A percentile compares a stretch with the other conserved stretches of the same genome.
Evolutionary conservation across 1,140 invertebrate genomes (phyloP).

Genomic region (Drosophila albomicans): DNA sequence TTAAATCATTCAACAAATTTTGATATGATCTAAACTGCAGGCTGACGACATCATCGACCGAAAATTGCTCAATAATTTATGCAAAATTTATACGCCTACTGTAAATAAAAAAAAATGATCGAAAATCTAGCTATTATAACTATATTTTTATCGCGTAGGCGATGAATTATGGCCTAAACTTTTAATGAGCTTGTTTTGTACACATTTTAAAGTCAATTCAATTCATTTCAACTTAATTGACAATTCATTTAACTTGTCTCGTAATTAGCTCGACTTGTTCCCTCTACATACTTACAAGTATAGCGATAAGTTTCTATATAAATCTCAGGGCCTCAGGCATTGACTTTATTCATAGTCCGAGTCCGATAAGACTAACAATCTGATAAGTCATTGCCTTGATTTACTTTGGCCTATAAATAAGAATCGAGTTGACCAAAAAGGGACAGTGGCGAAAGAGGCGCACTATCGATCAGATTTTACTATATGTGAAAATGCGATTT

Average conservation of each 20-base stretch:
- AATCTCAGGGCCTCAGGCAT: slow-evolving; percentile 44
- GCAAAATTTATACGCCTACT: slow-evolving; percentile 54
- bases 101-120: slow-evolving; percentile 10
- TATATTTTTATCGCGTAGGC: slow-evolving; percentile 46
- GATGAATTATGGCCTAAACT: slow-evolving; percentile 58
- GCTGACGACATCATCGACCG: slow-evolving; percentile 43
- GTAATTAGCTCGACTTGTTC: slow-evolving; percentile 33
- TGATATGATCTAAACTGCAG: slow-evolving; percentile 51
- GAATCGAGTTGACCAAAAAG: slow-evolving; percentile 5
- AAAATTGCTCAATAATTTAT: slow-evolving; percentile 51
- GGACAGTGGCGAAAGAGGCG: not conserved
- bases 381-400: slow-evolving; percentile 43
- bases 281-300: not conserved
- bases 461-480: slow-evolving; percentile 15
- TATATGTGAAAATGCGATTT: not conserved
- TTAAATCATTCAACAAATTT: slow-evolving; percentile 25
- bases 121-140: slow-evolving; percentile 34
- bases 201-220: slow-evolving; percentile 33
- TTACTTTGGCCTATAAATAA: slow-evolving; percentile 34
- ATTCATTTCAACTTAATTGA: slow-evolving; percentile 34
- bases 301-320: slow-evolving; percentile 12
- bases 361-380: slow-evolving; percentile 35
- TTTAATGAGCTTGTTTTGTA: slow-evolving; percentile 67
- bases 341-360: slow-evolving; percentile 41
- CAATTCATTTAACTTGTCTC: slow-evolving; percentile 39